Base-by-base conservation (phyloP, 2,113 vertebrate genomes). In the Cygnus buccinator region DNA sequence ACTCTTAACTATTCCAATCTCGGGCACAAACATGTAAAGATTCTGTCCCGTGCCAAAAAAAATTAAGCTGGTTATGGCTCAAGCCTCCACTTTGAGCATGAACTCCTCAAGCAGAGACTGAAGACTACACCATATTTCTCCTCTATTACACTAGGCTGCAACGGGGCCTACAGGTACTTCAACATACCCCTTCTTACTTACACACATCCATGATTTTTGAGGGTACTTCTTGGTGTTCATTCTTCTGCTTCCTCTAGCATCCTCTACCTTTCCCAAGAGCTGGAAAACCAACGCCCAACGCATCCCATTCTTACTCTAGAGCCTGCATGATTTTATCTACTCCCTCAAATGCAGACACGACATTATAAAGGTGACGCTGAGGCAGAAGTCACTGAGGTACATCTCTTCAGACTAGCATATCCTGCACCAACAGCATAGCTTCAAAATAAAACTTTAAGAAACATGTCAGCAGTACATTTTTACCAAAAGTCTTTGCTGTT, bases 251-350 rank as follows among this genome's bases (percentile, higher is more conserved):
- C 28, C 68, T 65, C 23, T 25, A 35, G 33, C 62, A 35, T 14
- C 9, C 19, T 39, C 54, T 9, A 9, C n/a, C 31, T 11, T 71
- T 75, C 25, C 73, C 35, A 57, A 66, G 58, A 16, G 46, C 31
- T 71, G 37, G 43, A 55, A 73, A 54, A 10, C 10, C 7, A 21
- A 73, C 61, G 33, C 23, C 12, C 7, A 19, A 70, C 65, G n/a
- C 26, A 57, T 26, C 31, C 28, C 31, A 14, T 37, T 19, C n/a
- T 28, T 33, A 23, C 11, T 46, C 25, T 11, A 72, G 23, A 77
- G 18, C 1, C 3, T 1, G 0, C 5, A 4, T 2, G 1, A 54
- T n/a, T 54, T 28, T 18, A 75, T 12, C 37, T 19, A 16, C 8
- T 87, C 13, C 41, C 65, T 10, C 31, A 63, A 44, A 50, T 2